Conservation (phyloP, 2,113 vertebrate genomes). For the Collichthys lucidus region DNA sequence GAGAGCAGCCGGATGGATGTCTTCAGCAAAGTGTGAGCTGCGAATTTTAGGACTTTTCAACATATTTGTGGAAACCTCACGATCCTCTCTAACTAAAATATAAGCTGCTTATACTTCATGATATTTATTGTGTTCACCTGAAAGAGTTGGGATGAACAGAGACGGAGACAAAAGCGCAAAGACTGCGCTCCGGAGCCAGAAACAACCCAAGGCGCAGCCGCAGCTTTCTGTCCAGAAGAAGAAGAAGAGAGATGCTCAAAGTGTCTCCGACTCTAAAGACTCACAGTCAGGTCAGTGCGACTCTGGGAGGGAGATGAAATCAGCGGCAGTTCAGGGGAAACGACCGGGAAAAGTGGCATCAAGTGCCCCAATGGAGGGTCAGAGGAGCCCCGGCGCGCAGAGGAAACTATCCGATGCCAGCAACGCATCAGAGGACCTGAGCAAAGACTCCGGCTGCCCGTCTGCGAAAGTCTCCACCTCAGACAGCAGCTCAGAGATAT, state of each 20-base stretch:
- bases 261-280: slow-evolving; percentile 73
- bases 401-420: slow-evolving; percentile 82
- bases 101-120: neutral
- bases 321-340: slow-evolving; percentile 57
- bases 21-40: neutral
- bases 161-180: slow-evolving; percentile 65
- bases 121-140: neutral
- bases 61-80: neutral
- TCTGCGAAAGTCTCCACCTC: slow-evolving; percentile 85
- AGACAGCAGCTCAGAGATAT: slow-evolving; percentile 93
- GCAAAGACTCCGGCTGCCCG: slow-evolving; percentile 80
- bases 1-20: neutral
- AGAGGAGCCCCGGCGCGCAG: slow-evolving; percentile 54
- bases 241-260: slow-evolving; percentile 77
- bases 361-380: slow-evolving; percentile 41
- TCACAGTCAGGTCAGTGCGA: slow-evolving; percentile 47
- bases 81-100: neutral
- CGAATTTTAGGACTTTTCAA: neutral
- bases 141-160: slow-evolving; percentile 62
- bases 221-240: slow-evolving; percentile 56
- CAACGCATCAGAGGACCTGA: slow-evolving; percentile 79
- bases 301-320: slow-evolving; percentile 60
- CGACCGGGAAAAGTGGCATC: slow-evolving; percentile 49
- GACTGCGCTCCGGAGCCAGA: slow-evolving; percentile 60
- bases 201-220: slow-evolving; percentile 58